phyloP scores from a whole-genome alignment of 2,797 vertebrate genomes.

The Cyclopterus lumpus region DNA sequence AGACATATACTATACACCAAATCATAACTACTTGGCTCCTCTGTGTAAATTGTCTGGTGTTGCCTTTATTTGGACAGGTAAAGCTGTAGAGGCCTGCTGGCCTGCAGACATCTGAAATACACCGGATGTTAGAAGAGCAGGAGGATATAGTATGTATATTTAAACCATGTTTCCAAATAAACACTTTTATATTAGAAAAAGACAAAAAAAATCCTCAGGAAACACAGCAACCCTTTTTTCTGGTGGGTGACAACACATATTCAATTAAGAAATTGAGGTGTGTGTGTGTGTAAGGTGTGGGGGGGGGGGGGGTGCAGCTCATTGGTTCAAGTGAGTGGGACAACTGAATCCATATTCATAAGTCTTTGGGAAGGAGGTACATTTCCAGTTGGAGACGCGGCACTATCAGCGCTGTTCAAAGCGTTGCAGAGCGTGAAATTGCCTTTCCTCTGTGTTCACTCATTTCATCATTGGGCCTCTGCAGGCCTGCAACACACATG shows the following conservation, averaged over 20 bases:
- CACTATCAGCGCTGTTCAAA: conserved; percentile 65
- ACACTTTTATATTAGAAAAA: conserved; percentile 73
- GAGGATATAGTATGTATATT: conserved; percentile 55
- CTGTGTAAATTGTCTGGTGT: not conserved
- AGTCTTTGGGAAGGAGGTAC: conserved; percentile 37
- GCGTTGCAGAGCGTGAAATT: conserved; percentile 76
- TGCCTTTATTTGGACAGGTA: conserved; percentile 14
- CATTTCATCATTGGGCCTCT: conserved; percentile 43
- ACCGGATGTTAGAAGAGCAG: conserved; percentile 1
- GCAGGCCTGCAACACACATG: not conserved
- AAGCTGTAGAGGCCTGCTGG: not conserved
- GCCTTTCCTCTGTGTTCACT: conserved; percentile 52
- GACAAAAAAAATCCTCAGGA: not conserved
- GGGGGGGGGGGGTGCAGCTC: conserved; percentile 37
- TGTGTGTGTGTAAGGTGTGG: not conserved
- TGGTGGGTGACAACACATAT: conserved; percentile 4
- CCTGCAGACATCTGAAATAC: conserved; percentile 15
- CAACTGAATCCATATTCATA: conserved; percentile 70
- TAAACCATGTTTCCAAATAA: conserved; percentile 78
- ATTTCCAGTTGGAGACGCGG: conserved; percentile 51
- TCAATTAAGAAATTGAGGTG: conserved; percentile 41
- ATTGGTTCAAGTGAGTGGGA: conserved; percentile 69
- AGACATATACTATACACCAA: not conserved
- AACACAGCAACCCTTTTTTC: conserved; percentile 32
- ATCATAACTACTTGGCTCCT: not conserved